Percentiles rank a stretch among this genome's conserved stretches.
These are phyloP conservation scores for Ophioderma brevispina DNA, from an alignment of 35 echinoderm and acorn worm genomes.

Conservation along the genomic window DNA sequence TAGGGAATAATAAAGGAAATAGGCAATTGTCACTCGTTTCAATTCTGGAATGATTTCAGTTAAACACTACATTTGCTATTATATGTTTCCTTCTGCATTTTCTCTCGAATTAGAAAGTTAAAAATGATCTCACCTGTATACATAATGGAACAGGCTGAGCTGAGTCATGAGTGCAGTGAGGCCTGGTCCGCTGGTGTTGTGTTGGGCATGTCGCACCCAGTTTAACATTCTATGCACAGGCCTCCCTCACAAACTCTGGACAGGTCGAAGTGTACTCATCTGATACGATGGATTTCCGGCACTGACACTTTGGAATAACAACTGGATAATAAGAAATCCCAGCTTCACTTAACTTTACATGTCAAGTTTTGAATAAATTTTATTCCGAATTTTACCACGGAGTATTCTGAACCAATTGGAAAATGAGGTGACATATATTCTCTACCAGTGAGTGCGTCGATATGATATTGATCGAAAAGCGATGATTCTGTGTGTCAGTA, in stretches of 20 bases:
- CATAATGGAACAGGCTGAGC: background rate
- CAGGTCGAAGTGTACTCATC: background rate
- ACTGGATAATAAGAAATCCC: background rate
- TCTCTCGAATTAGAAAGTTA: no score
- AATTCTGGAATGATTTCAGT: no score
- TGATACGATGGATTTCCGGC: background rate
- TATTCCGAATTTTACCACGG: no score
- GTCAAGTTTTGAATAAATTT: no score
- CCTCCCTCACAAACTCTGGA: background rate
- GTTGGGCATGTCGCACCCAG: background rate
- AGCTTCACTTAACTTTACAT: background rate
- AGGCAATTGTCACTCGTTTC: no score
- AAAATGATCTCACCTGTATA: background rate
- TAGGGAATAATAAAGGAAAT: no score
- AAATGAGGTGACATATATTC: constrained; percentile 9
- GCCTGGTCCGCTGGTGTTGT: background rate
- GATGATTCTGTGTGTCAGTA: background rate
- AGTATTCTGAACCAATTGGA: no score
- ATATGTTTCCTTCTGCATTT: no score
- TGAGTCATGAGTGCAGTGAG: background rate
- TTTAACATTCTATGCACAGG: background rate
- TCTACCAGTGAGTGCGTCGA: background rate
- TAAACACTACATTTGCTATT: no score
- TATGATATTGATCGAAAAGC: background rate
- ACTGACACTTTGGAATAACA: background rate